A percentile compares a stretch with the other conserved stretches of the same genome.
Evolutionary conservation across 2,888 invertebrate genomes (phyloP).

Genomic region (Lepidonotus clava): DNA sequence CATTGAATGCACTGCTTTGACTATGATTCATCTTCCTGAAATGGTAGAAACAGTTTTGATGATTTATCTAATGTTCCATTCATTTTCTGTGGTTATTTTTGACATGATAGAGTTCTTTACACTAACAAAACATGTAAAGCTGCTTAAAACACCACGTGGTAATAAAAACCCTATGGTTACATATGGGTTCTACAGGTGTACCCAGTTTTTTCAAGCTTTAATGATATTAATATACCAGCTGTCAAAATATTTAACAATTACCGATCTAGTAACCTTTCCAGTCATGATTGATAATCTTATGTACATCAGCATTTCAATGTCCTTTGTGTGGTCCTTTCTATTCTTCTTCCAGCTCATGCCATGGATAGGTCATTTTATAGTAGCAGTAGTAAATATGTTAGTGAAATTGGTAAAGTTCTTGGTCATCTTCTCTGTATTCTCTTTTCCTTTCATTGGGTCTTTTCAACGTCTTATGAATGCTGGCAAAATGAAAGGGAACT

Average conservation of each 20-base stretch:
- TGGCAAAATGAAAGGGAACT: not conserved
- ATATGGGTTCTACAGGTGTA: slow-evolving; percentile 1
- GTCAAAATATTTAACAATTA: too few relatives aligned
- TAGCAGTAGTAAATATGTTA: slow-evolving; percentile 4
- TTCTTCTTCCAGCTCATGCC: slow-evolving; percentile 32
- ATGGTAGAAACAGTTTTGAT: too few relatives aligned
- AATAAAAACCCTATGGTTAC: not conserved
- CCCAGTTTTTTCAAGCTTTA: not conserved
- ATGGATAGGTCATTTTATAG: slow-evolving; percentile 25
- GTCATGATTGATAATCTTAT: too few relatives aligned
- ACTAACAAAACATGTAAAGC: not conserved
- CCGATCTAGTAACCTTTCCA: too few relatives aligned
- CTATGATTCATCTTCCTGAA: too few relatives aligned
- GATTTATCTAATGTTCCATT: slow-evolving; percentile 7
- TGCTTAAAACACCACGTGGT: not conserved
- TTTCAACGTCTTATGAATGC: not conserved
- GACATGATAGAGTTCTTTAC: not conserved
- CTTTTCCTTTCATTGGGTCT: not conserved
- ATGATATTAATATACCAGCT: not conserved
- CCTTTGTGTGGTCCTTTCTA: slow-evolving; percentile 20
- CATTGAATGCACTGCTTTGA: too few relatives aligned
- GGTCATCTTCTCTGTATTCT: not conserved
- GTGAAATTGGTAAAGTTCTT: slow-evolving; percentile 12
- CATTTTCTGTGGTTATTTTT: not conserved
- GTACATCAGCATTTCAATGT: not conserved